A percentile compares a stretch with the other conserved stretches of the same genome.
Conservation (phyloP, 1,140 invertebrate genomes). For the Nebria ingens region DNA sequence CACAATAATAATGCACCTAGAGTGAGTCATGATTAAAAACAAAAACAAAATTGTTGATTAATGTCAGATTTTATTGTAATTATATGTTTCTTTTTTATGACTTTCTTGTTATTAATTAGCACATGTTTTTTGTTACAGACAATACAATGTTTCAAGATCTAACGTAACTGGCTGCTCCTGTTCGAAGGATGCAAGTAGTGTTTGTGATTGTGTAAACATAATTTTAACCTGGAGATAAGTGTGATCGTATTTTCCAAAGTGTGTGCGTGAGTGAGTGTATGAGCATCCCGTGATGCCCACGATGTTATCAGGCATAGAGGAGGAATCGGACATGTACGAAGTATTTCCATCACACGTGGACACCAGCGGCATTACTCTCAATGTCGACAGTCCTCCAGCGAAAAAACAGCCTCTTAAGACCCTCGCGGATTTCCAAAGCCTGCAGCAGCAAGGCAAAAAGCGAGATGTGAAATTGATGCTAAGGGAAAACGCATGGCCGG, state of each 20-base stretch:
- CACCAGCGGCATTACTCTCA: constrained; percentile 52
- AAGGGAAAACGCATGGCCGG: constrained; percentile 71
- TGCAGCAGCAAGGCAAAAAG: constrained; percentile 59
- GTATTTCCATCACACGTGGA: constrained; percentile 64
- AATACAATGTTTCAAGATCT: constrained; percentile 32
- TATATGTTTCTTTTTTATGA: too few relatives aligned
- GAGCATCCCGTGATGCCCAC: constrained; percentile 19
- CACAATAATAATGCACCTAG: too few relatives aligned
- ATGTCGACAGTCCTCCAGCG: constrained; percentile 42
- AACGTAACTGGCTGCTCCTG: constrained; percentile 26
- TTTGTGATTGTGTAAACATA: background rate
- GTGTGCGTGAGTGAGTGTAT: constrained; percentile 15
- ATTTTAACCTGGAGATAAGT: background rate
- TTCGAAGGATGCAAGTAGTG: constrained; percentile 16
- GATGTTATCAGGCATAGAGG: constrained; percentile 28
- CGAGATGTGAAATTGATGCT: constrained; percentile 67
- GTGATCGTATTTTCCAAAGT: constrained; percentile 14
- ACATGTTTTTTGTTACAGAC: constrained; percentile 20
- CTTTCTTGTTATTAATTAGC: too few relatives aligned
- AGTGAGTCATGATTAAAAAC: too few relatives aligned
- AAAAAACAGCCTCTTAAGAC: constrained; percentile 66
- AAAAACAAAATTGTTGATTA: too few relatives aligned
- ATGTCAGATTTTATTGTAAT: too few relatives aligned
- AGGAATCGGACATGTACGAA: constrained; percentile 47
- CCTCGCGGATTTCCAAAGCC: constrained; percentile 58